phyloP scores from a whole-genome alignment of 30 jellyfish, hydroid and myxozoan species.

The Aurelia aurita complex sp. Pacific region DNA sequence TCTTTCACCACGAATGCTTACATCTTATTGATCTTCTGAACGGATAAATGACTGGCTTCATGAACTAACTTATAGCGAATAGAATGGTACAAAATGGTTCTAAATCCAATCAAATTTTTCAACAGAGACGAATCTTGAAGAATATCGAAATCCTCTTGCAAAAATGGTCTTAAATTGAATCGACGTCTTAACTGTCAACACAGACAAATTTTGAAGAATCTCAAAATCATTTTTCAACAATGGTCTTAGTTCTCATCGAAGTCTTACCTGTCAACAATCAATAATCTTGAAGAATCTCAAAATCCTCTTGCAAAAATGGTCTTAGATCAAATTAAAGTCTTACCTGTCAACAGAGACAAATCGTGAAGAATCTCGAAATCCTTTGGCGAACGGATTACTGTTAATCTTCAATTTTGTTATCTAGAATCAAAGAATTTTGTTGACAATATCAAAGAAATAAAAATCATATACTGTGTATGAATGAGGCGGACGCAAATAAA shows the following conservation, averaged over 20 bases:
- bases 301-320: constrained; percentile 69
- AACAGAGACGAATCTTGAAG: constrained; percentile 65
- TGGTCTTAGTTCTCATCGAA: too few species aligned
- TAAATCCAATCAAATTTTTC: background rate
- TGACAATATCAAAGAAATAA: too few species aligned
- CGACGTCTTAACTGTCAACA: constrained; percentile 31
- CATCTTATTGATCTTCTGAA: too few species aligned
- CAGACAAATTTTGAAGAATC: constrained; percentile 76
- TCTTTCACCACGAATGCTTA: too few species aligned
- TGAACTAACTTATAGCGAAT: background rate
- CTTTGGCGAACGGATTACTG: constrained; percentile 85
- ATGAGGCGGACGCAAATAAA: too few species aligned
- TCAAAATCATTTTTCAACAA: constrained; percentile 68
- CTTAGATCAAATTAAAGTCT: background rate
- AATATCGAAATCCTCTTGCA: constrained; percentile 82
- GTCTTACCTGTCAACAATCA: constrained; percentile 48
- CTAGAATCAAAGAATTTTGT: background rate
- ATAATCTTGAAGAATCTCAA: constrained; percentile 78
- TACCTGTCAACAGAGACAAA: constrained; percentile 62
- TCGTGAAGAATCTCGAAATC: constrained; percentile 80
- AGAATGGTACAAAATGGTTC: background rate
- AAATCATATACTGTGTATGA: too few species aligned
- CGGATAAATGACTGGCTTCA: too few species aligned
- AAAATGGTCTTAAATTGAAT: background rate
- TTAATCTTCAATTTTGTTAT: constrained; percentile 77